Evolutionary conservation across 2,797 vertebrate genomes (phyloP).

Genomic region (Meda fulgida): DNA sequence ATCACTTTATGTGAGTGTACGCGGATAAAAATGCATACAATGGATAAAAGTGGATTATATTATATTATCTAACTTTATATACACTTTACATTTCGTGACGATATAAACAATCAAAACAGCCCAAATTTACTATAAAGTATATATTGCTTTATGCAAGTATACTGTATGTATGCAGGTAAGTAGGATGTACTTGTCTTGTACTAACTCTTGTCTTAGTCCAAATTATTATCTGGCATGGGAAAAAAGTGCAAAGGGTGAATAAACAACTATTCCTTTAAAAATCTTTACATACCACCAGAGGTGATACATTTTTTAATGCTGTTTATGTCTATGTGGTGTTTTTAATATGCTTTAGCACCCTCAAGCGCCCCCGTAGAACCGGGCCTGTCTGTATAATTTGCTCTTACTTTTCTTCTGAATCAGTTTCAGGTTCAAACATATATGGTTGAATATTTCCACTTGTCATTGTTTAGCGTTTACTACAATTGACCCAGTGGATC

Average conservation of each 20-base stretch:
- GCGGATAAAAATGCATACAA: too few relatives aligned
- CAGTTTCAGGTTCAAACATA: not conserved
- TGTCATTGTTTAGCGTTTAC: not conserved
- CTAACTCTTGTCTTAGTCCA: not conserved
- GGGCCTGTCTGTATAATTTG: not conserved
- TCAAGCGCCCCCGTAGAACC: not conserved
- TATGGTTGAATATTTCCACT: not conserved
- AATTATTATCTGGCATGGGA: too few relatives aligned
- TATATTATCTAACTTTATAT: too few relatives aligned
- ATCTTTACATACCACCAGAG: not conserved
- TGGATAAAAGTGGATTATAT: too few relatives aligned
- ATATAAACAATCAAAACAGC: too few relatives aligned
- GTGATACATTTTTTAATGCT: not conserved
- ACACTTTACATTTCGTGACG: too few relatives aligned
- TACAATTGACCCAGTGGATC: not conserved
- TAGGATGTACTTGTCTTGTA: too few relatives aligned
- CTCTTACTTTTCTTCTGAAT: not conserved
- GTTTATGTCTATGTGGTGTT: not conserved
- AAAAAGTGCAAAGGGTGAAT: not conserved
- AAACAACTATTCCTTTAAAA: not conserved
- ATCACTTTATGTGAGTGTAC: not conserved
- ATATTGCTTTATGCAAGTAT: not conserved
- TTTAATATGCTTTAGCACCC: not conserved
- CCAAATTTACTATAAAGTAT: not conserved
- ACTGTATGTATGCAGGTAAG: not conserved